phyloP scores from a whole-genome alignment of 2,113 vertebrate species.

The Puma concolor region DNA sequence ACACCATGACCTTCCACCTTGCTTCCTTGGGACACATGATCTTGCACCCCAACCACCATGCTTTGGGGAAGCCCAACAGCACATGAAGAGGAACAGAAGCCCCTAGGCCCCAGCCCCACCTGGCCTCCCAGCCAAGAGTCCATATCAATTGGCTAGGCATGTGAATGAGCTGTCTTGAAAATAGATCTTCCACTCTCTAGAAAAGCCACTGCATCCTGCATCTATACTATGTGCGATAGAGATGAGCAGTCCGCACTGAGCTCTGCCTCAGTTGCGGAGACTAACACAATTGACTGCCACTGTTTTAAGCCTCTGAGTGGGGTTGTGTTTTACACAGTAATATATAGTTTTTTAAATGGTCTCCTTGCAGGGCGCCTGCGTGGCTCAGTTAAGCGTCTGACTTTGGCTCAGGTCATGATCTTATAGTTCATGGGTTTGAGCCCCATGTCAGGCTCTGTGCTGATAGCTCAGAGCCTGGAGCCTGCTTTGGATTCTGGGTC shows the following conservation, averaged over 20 bases:
- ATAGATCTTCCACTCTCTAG: background rate
- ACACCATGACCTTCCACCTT: background rate
- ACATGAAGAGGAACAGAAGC: background rate
- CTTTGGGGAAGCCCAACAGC: background rate
- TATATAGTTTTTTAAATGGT: background rate
- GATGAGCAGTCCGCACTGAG: background rate
- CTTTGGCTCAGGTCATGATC: too few species aligned
- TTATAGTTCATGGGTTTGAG: too few species aligned
- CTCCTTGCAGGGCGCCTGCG: background rate
- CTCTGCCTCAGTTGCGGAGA: background rate
- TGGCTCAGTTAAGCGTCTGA: too few species aligned
- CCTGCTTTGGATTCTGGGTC: too few species aligned
- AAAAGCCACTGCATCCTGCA: background rate
- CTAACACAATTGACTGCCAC: background rate
- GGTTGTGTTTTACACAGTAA: background rate
- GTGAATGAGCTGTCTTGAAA: background rate
- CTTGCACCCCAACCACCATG: background rate
- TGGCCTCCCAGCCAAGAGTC: background rate
- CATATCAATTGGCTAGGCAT: background rate
- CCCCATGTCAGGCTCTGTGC: too few species aligned
- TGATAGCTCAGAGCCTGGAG: too few species aligned
- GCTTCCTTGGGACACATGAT: background rate
- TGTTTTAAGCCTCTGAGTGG: background rate
- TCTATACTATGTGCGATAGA: background rate
- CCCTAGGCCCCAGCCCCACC: background rate